Conservation (phyloP, 2,113 vertebrate species). For the Garra rufa region DNA sequence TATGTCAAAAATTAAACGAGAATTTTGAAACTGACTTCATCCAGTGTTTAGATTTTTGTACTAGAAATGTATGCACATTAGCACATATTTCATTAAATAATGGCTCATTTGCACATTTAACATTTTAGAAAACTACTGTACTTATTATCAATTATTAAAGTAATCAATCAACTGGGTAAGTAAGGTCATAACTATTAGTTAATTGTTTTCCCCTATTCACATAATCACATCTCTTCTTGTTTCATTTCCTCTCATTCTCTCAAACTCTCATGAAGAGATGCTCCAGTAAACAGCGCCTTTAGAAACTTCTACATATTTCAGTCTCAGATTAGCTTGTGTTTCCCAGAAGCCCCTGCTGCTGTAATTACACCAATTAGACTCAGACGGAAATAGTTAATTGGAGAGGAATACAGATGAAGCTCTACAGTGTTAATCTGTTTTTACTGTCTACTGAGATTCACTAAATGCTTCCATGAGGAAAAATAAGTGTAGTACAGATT, state of each 20-base stretch:
- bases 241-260: neutral
- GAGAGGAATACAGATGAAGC: neutral
- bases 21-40: no score
- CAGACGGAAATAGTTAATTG: neutral
- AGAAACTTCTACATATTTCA: neutral
- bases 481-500: neutral
- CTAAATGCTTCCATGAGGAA: neutral
- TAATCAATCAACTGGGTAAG: no score
- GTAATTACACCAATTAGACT: neutral
- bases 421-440: neutral
- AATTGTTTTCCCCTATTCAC: no score
- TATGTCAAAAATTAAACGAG: no score
- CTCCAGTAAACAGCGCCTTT: neutral
- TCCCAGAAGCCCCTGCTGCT: constrained; percentile 44
- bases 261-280: neutral
- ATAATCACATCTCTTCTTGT: neutral
- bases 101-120: no score
- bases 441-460: neutral
- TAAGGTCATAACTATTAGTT: no score
- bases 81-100: no score
- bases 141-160: no score
- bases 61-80: no score
- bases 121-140: no score
- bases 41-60: no score
- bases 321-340: constrained; percentile 59